phyloP scores from a whole-genome alignment of 2,797 vertebrate genomes.

The Anisognathus igniventris region DNA sequence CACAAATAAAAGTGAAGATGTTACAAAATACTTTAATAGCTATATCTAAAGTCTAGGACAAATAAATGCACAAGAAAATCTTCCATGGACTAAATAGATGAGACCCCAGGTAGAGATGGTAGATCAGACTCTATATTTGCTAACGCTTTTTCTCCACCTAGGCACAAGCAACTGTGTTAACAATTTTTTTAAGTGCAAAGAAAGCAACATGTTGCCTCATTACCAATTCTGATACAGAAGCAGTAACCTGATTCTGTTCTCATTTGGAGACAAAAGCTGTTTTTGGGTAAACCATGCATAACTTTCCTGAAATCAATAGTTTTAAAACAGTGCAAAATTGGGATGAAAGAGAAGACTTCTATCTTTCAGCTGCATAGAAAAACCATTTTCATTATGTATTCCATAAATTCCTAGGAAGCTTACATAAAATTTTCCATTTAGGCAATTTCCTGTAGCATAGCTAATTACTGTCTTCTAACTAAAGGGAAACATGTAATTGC shows the following conservation, averaged over 20 bases:
- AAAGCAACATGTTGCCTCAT: background rate
- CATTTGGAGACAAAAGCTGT: constrained; percentile 2
- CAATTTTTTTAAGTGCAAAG: background rate
- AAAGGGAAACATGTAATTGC: constrained; percentile 59
- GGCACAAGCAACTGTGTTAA: background rate
- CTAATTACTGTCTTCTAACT: constrained; percentile 62
- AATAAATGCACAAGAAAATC: background rate
- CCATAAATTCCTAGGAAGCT: constrained; percentile 40
- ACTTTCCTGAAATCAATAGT: constrained; percentile 7
- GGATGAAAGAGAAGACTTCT: background rate
- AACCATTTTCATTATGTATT: constrained; percentile 42
- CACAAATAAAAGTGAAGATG: background rate
- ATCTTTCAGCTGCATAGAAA: constrained; percentile 2
- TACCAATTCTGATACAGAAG: background rate
- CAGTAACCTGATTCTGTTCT: background rate
- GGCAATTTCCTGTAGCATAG: constrained; percentile 64
- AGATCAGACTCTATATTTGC: background rate
- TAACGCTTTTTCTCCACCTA: background rate
- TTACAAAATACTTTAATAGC: background rate
- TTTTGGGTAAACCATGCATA: constrained; percentile 22
- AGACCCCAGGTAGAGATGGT: background rate
- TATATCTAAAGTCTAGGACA: background rate
- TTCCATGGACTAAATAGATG: background rate
- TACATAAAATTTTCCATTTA: constrained; percentile 65
- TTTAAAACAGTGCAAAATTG: constrained; percentile 15